These are phyloP conservation scores for Lampropteryx suffumata DNA, from an alignment of 2,888 invertebrate genomes.

Conservation along the genomic window DNA sequence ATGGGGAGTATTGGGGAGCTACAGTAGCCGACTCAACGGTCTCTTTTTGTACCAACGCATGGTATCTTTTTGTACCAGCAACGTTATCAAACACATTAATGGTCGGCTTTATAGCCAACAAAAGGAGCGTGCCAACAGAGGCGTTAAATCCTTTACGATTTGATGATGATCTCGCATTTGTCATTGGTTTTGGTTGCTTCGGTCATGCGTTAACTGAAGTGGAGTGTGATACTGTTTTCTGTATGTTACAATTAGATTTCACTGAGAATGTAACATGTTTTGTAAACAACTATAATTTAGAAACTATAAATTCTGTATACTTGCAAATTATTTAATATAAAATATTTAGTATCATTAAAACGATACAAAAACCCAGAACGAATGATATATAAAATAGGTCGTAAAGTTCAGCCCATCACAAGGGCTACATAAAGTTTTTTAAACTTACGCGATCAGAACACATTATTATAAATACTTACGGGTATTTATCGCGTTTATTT, in stretches of 20 bases:
- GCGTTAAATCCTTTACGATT: constrained; percentile 84
- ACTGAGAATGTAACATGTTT: neutral
- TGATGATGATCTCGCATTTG: constrained; percentile 77
- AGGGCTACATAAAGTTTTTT: no score
- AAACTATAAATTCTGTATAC: neutral
- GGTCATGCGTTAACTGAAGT: constrained; percentile 53
- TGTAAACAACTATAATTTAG: neutral
- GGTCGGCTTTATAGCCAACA: constrained; percentile 80
- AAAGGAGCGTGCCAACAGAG: constrained; percentile 81
- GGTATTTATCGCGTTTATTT: no score
- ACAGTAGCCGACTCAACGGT: constrained; percentile 66
- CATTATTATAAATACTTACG: no score
- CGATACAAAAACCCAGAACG: no score
- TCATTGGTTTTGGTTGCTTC: constrained; percentile 62
- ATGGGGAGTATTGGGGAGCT: constrained; percentile 56
- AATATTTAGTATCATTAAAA: no score
- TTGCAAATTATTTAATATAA: no score
- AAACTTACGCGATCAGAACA: no score
- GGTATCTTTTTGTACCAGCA: constrained; percentile 40
- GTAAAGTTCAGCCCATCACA: no score
- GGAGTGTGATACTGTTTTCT: neutral
- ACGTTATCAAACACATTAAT: constrained; percentile 82
- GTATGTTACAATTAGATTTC: neutral
- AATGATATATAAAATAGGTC: no score
- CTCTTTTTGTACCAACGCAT: constrained; percentile 71